These are phyloP conservation scores for Microchirus variegatus DNA, from an alignment of 2,797 vertebrate genomes.

Conservation along the genomic window DNA sequence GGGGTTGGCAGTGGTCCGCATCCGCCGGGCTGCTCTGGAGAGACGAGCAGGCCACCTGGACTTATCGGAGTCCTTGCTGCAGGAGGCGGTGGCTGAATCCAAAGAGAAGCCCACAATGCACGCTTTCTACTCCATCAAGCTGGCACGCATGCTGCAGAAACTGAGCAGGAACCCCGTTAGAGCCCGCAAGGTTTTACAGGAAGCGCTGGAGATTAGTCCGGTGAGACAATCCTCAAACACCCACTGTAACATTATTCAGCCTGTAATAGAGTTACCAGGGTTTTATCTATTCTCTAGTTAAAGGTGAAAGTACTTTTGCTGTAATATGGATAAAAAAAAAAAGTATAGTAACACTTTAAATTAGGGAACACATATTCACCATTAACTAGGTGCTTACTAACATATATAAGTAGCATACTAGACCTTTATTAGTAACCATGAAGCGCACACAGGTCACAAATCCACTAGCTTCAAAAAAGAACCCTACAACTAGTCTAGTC, in stretches of 20 bases:
- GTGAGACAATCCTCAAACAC: conserved; percentile 65
- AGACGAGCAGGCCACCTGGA: conserved; percentile 82
- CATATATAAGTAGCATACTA: no score
- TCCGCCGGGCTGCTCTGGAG: conserved; percentile 84
- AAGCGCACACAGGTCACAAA: no score
- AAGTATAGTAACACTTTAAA: no score
- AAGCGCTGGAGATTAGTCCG: conserved; percentile 86
- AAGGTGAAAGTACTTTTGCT: not conserved
- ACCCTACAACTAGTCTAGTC: no score
- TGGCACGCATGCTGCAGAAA: conserved; percentile 84
- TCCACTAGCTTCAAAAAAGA: no score
- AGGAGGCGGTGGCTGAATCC: conserved; percentile 80
- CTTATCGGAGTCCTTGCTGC: conserved; percentile 81
- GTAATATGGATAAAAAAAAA: not conserved
- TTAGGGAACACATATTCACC: no score
- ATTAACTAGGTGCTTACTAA: no score
- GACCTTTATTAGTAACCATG: no score
- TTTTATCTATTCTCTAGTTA: not conserved
- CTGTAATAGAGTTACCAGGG: not conserved
- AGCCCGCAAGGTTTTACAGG: conserved; percentile 81
- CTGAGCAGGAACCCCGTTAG: conserved; percentile 75
- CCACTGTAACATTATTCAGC: not conserved
- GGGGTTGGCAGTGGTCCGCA: conserved; percentile 81
- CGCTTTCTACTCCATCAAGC: conserved; percentile 87
- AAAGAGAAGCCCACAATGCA: conserved; percentile 81